Base-by-base conservation (phyloP, 1,140 invertebrate genomes). In the Sminthurides bifidus region DNA sequence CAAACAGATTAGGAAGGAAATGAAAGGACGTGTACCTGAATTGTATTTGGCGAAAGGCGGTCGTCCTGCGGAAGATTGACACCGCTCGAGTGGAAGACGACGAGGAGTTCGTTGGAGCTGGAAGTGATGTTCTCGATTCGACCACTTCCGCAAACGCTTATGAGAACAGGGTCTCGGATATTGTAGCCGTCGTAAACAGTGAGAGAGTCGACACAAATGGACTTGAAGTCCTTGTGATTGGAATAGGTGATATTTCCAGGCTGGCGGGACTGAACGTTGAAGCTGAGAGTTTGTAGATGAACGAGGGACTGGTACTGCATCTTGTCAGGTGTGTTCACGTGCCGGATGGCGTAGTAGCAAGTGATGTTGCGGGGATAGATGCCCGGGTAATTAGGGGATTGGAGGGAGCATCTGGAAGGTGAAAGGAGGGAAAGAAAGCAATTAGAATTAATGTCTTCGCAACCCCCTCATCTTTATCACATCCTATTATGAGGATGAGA, bases 371-470 rank as follows among this genome's bases (percentile, higher is more conserved):
- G 74, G 2, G 85, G 85, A 72, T 88, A 88, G 48, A 88, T 80
- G 19, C 86, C 86, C 12, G 85, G 86, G 71, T 85, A 88, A 73
- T 88, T 88, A 3, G 86, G 85, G 17, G 84, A 85, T 72, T 87
- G 84, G 31, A 88, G 79, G 27, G 82, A 76, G 69, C 82, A 84
- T 3, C 73, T 52, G 17, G 3, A 38, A n/a, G 23, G 4, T 26
- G 63, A 41, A 65, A 67, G 38, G 60, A 58, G 24, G 59, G 58
- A 33, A 65, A 62, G 46, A 49, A 56, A 31, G 10, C 41, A 10
- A 10, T 19, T 44, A 8, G 10, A 44, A 44, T 15, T 14, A 14
- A 12, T 44, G 10, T 63, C 55, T 41, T 64, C 63, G 45, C 66
- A 67, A 48, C 19, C 19, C 10, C 19, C 10, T 21, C 19, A 44